Percentiles rank a stretch among this genome's conserved stretches.
Conservation (phyloP, 2,888 invertebrate genomes). For the Acholoe squamosa region DNA sequence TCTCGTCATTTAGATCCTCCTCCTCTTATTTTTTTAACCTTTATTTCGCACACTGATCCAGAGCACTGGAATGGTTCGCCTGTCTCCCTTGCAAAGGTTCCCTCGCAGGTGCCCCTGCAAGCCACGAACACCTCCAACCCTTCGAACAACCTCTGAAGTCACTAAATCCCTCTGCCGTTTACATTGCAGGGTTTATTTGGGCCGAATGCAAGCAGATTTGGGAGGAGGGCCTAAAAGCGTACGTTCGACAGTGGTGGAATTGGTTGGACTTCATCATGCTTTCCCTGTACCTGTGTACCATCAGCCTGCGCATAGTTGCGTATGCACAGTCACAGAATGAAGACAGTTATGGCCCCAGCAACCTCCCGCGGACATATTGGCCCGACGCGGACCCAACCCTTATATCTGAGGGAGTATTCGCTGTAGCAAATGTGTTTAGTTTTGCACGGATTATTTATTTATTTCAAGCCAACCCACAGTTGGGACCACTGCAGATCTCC, state of each 20-base stretch:
- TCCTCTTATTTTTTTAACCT: constrained; percentile 30
- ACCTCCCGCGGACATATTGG: constrained; percentile 84
- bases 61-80: constrained; percentile 51
- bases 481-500: constrained; percentile 85
- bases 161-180: constrained; percentile 54
- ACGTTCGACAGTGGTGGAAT: constrained; percentile 86
- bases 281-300: constrained; percentile 85
- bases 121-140: constrained; percentile 1
- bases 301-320: constrained; percentile 84
- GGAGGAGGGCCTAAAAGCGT: constrained; percentile 85
- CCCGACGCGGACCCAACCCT: constrained; percentile 85
- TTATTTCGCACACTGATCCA: constrained; percentile 50
- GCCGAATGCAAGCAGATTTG: constrained; percentile 86
- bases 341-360: constrained; percentile 81
- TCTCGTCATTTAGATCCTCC: constrained; percentile 39
- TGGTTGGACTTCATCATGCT: constrained; percentile 86
- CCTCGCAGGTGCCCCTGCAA: background rate
- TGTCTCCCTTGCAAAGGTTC: constrained; percentile 21
- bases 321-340: constrained; percentile 79
- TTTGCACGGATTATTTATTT: constrained; percentile 86
- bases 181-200: constrained; percentile 85
- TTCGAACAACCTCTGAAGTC: background rate
- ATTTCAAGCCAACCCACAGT: constrained; percentile 85
- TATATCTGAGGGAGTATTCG: constrained; percentile 85
- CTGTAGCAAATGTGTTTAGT: constrained; percentile 86